These are phyloP conservation scores for Synergus umbraculus DNA, from an alignment of 2,888 invertebrate genomes.

Conservation along the genomic window DNA sequence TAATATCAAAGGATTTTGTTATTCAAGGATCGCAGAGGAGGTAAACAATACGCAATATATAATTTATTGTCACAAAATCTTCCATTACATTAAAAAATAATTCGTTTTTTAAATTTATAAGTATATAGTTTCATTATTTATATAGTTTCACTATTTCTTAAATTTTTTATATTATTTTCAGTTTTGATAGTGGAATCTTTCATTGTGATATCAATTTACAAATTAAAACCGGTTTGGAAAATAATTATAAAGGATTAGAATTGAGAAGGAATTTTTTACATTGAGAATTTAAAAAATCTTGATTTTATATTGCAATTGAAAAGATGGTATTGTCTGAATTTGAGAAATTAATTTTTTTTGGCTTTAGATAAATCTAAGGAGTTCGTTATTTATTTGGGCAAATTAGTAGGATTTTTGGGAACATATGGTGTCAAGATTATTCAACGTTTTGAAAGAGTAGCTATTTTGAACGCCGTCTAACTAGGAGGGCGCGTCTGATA, in stretches of 20 bases:
- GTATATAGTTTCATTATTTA: not conserved
- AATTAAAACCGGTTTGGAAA: not conserved
- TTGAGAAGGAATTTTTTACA: not conserved
- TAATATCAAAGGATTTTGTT: constrained; percentile 16
- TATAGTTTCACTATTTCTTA: not conserved
- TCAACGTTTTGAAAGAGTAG: constrained; percentile 54
- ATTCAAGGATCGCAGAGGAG: constrained; percentile 11
- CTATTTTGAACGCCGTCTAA: constrained; percentile 55
- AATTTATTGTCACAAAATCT: not conserved
- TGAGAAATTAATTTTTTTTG: not conserved
- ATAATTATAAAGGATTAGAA: not conserved
- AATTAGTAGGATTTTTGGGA: constrained; percentile 23
- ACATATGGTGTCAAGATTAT: constrained; percentile 55
- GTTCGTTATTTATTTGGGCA: not conserved
- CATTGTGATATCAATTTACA: not conserved
- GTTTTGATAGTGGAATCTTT: not conserved
- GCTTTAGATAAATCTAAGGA: not conserved
- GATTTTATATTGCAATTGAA: not conserved
- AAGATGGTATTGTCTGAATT: not conserved
- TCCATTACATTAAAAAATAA: not conserved
- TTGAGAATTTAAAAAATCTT: not conserved
- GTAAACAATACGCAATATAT: constrained; percentile 22
- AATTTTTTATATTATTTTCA: not conserved
- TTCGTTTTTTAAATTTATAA: not conserved
- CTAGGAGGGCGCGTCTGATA: constrained; percentile 49